Evolutionary conservation across 2,113 vertebrate genomes (phyloP), one percentile per base, ranked within the genome.

Genomic region (Aspidoscelis tigris): DNA sequence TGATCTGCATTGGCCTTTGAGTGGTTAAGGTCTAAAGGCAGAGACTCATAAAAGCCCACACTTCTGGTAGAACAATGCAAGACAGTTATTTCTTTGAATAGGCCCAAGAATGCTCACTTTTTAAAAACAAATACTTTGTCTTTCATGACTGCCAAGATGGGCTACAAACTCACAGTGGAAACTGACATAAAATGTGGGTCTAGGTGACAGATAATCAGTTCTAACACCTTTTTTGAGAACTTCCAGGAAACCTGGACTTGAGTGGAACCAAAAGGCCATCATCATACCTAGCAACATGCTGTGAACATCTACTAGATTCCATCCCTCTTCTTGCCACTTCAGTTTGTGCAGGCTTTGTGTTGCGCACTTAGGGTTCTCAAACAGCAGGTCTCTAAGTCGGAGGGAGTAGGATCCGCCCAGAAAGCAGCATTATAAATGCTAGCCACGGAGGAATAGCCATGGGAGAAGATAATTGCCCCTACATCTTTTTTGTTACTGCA

Each of bases 121-220:
- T 24, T 10, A 20, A 64, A 80, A 0, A 0, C 6, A 2, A 43
- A 3, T 6, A 83, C 65, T 76, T 50, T 7, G 1, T 83, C 22
- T 10, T 4, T 77, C 14, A 80, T 58, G 33, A 44, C 81, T 14
- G 11, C 0, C 0, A 26, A 47, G n/a, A 33, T 61, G 80, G 66
- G 41, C 33, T 58, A 64, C 11, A 41, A 43, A 10, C 55, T 1
- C 14, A 58, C 80, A 78, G 85, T n/a, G 78, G 80, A 78, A 82
- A 83, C 22, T 82, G 80, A 78, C 78, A 73, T 65, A 33, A 83
- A 87, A 82, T 82, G 85, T 82, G 85, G 83, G 70, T 50, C 66
- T 44, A 74, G 24, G 55, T 69, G 43, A 65, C 73, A 72, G 55
- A 86, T 64, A 26, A 47, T 7, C 3, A 18, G 41, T 84, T 73